These are phyloP conservation scores for Exaiptasia diaphana DNA, from an alignment of 64 coral and sea anemone species.

Conservation along the genomic window DNA sequence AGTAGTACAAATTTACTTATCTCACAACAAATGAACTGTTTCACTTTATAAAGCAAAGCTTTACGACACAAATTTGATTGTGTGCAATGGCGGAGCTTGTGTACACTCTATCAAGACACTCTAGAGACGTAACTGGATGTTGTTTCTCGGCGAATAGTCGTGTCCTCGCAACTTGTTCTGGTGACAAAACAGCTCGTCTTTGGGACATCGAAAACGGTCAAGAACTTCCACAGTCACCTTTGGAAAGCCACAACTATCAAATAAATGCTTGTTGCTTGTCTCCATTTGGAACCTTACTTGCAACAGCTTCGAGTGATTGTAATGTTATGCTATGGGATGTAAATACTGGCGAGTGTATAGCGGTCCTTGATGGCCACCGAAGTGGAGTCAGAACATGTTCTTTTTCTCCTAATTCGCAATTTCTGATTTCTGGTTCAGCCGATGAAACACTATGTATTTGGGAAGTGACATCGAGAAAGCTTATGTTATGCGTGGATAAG, in stretches of 20 bases:
- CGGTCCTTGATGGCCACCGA: slow-evolving; percentile 87
- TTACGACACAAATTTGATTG: neutral
- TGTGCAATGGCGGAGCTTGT: slow-evolving; percentile 69
- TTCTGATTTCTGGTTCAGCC: slow-evolving; percentile 83
- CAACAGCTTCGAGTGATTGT: slow-evolving; percentile 89
- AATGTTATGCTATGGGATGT: slow-evolving; percentile 89
- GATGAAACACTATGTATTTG: slow-evolving; percentile 98
- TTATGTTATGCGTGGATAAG: slow-evolving; percentile 72
- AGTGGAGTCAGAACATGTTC: slow-evolving; percentile 78
- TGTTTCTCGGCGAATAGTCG: slow-evolving; percentile 92
- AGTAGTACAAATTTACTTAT: neutral
- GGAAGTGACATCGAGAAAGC: slow-evolving; percentile 71
- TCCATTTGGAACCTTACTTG: slow-evolving; percentile 93
- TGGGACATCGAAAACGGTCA: slow-evolving; percentile 85
- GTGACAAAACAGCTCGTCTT: slow-evolving; percentile 85
- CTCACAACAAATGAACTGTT: neutral
- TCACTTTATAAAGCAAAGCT: neutral
- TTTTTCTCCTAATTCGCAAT: slow-evolving; percentile 88
- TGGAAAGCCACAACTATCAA: slow-evolving; percentile 79
- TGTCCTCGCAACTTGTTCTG: slow-evolving; percentile 80
- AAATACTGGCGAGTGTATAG: slow-evolving; percentile 65
- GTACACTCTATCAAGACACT: slow-evolving; percentile 76
- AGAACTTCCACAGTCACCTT: slow-evolving; percentile 79
- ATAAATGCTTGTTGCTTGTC: slow-evolving; percentile 93
- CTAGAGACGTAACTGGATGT: slow-evolving; percentile 80